A percentile compares a stretch with the other conserved stretches of the same genome.
These are phyloP conservation scores for Galeopterus variegatus DNA, from an alignment of 2,113 vertebrate species.

Conservation along the genomic window DNA sequence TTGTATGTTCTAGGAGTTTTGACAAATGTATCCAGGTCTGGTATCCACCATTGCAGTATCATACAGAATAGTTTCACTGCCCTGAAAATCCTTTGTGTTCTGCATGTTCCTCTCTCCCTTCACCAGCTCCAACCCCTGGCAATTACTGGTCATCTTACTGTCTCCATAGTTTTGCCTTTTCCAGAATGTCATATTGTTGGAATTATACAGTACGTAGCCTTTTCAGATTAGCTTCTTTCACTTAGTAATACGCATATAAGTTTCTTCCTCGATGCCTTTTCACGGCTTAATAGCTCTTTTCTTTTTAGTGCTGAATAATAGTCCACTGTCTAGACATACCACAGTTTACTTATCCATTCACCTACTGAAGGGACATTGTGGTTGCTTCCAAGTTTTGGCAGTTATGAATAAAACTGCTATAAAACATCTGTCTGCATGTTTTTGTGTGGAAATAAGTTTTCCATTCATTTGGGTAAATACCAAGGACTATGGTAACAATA, in stretches of 20 bases:
- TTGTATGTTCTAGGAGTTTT: neutral
- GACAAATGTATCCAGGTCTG: neutral
- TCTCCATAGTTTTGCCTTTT: constrained; percentile 39
- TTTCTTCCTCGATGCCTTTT: neutral
- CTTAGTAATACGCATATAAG: neutral
- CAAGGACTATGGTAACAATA: neutral
- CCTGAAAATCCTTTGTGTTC: neutral
- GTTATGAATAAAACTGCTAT: too few relatives aligned
- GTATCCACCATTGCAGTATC: neutral
- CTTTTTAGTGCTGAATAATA: too few relatives aligned
- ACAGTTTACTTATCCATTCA: too few relatives aligned
- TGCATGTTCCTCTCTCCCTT: neutral
- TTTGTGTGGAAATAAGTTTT: neutral
- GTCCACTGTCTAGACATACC: too few relatives aligned
- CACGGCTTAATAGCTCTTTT: neutral
- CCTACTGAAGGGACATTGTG: too few relatives aligned
- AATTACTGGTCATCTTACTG: neutral
- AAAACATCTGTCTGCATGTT: too few relatives aligned
- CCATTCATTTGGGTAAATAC: neutral
- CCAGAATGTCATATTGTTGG: neutral
- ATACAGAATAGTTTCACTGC: neutral
- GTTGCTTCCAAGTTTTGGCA: too few relatives aligned
- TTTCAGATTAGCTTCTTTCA: neutral
- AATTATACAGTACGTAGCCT: neutral
- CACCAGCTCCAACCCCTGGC: neutral